These are phyloP conservation scores for Cromileptes altivelis DNA, from an alignment of 2,113 vertebrate genomes.

Conservation along the genomic window DNA sequence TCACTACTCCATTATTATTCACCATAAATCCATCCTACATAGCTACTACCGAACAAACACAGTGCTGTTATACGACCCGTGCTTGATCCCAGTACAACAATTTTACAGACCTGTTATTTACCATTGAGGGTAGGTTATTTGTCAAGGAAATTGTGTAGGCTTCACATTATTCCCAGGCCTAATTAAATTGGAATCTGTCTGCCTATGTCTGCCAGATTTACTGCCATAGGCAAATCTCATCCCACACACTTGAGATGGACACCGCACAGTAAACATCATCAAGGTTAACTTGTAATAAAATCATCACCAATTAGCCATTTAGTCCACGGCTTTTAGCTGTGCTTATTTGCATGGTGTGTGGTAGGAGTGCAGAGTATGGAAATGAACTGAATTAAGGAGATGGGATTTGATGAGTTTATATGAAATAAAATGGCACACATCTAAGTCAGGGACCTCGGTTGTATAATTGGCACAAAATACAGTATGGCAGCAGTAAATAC, in stretches of 20 bases:
- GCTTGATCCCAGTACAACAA: constrained; percentile 58
- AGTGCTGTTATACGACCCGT: constrained; percentile 60
- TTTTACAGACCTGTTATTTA: constrained; percentile 68
- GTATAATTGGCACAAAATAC: constrained; percentile 1
- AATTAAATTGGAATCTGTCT: constrained; percentile 76
- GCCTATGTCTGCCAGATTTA: constrained; percentile 62
- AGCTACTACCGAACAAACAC: constrained; percentile 61
- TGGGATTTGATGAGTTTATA: constrained; percentile 5
- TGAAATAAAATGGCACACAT: neutral
- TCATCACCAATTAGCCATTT: constrained; percentile 47
- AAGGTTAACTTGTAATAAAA: constrained; percentile 66
- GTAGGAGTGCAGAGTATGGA: neutral
- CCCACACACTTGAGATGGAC: constrained; percentile 40
- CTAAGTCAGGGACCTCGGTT: neutral
- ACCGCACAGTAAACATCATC: constrained; percentile 43
- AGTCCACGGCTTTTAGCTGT: constrained; percentile 33
- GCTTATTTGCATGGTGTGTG: constrained; percentile 7
- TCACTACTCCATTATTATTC: constrained; percentile 75
- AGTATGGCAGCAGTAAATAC: neutral
- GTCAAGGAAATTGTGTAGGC: constrained; percentile 62
- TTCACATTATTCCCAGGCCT: constrained; percentile 61
- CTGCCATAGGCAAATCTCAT: constrained; percentile 54
- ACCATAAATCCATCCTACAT: constrained; percentile 73
- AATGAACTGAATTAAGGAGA: constrained; percentile 20
- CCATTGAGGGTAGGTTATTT: constrained; percentile 67